phyloP scores from a whole-genome alignment of 2,888 invertebrate species.

The Venusia cambrica region DNA sequence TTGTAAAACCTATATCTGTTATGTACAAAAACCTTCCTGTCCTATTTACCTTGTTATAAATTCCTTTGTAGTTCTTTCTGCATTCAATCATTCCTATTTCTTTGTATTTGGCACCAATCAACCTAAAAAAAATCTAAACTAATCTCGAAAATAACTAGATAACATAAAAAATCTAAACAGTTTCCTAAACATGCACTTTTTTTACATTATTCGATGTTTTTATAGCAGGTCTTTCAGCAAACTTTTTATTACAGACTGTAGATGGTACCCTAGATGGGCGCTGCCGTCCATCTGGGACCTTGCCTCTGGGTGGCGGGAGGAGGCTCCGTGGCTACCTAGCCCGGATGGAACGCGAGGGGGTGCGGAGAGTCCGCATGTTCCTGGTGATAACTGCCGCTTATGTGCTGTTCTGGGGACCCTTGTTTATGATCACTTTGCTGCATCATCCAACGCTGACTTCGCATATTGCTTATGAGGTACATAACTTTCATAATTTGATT shows the following conservation, averaged over 20 bases:
- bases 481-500: constrained; percentile 14
- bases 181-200: constrained; percentile 4
- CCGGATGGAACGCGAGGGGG: constrained; percentile 89
- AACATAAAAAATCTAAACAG: no score
- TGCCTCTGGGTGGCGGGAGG: constrained; percentile 84
- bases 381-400: constrained; percentile 92
- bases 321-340: constrained; percentile 89
- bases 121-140: no score
- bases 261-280: constrained; percentile 64
- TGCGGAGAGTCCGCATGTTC: constrained; percentile 92
- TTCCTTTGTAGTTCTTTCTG: no score
- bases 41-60: no score
- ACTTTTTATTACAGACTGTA: constrained; percentile 51
- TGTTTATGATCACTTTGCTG: constrained; percentile 91
- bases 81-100: no score
- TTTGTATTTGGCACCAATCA: no score
- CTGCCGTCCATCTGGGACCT: constrained; percentile 52
- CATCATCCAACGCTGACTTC: constrained; percentile 88
- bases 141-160: no score
- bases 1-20: no score
- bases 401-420: constrained; percentile 94
- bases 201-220: not conserved
- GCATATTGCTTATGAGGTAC: constrained; percentile 88
- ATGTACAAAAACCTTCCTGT: no score
- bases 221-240: constrained; percentile 19